Evolutionary conservation across 2,888 invertebrate genomes (phyloP), one percentile per base, ranked within the genome.

Genomic region (Barypeithes pellucidus): DNA sequence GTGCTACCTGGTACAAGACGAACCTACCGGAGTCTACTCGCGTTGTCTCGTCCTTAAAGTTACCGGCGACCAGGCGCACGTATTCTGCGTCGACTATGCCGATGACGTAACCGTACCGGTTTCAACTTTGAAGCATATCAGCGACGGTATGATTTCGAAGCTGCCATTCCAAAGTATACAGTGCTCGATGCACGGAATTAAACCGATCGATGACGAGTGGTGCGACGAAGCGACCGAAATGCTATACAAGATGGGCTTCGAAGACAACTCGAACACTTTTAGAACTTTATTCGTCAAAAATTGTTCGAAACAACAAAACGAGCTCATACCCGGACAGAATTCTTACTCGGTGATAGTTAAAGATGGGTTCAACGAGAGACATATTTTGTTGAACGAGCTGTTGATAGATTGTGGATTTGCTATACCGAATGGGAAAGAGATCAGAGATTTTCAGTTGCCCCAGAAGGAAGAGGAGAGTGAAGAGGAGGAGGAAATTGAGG

Each of bases 61-160:
- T 2, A 79, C 81, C n/a, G 77, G 80, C 14, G 86, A 86, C 1
- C 11, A 45, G n/a, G 76, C 66, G 5, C 41, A 73, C 3, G 39
- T 89, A 75, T 91, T 91, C 80, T 91, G 89, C 80, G 89, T 91
- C 0, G 92, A 92, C 81, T 89, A 89, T 79, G 92, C 91, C 0
- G 91, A 91, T 80, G 87, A 85, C 80, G 85, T 85, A 50, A 81
- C 83, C 0, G 85, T 91, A 0, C 75, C 84, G 0, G 77, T 81
- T 3, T 80, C 84, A 3, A 84, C 88, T 76, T 77, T 91, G 18
- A 82, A 85, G 29, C 84, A 87, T 54, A 87, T 92, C 22, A 86
- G 88, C 0, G 86, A 88, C 20, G 83, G 86, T 59, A 85, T 89
- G 24, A 85, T 90, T 24, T 84, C 81, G 2, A 86, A 86, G 79